Percentiles rank a stretch among this genome's conserved stretches.
These are phyloP conservation scores for Linyphia triangularis DNA, from an alignment of 2,888 invertebrate species.

Conservation along the genomic window DNA sequence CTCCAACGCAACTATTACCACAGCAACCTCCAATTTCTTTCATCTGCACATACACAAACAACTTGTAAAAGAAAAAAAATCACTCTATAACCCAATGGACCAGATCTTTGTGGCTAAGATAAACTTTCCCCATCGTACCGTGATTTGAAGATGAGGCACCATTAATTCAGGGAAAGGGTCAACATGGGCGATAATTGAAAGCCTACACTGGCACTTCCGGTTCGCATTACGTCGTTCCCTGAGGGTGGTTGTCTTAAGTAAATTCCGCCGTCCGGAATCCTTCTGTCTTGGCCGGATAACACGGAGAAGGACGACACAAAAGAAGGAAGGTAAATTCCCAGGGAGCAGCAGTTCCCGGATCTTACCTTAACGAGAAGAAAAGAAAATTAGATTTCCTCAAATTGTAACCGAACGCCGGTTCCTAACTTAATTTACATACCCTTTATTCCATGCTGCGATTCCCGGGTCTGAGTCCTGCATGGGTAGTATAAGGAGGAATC, in stretches of 20 bases:
- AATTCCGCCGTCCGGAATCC: not conserved
- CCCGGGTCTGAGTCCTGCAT: not conserved
- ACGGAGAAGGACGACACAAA: not conserved
- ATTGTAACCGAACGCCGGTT: not conserved
- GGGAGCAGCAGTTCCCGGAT: not conserved
- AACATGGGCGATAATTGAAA: constrained; percentile 22
- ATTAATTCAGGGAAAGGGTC: not conserved
- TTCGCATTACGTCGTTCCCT: not conserved
- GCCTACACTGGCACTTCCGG: constrained; percentile 1
- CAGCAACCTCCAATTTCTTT: no score
- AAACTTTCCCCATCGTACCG: not conserved
- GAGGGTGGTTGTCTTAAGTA: not conserved
- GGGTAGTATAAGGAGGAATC: not conserved
- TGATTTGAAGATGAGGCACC: not conserved
- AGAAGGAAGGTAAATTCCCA: not conserved
- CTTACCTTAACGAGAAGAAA: constrained; percentile 10
- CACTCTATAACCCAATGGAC: not conserved
- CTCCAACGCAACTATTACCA: no score
- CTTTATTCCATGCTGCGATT: not conserved
- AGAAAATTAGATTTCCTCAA: constrained; percentile 13
- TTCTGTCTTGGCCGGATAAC: not conserved
- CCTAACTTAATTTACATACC: constrained; percentile 16
- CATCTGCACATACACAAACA: no score
- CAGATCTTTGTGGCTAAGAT: not conserved
- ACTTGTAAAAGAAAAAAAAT: not conserved